A percentile compares a stretch with the other conserved stretches of the same genome.
Evolutionary conservation across 2,888 invertebrate species (phyloP).

Genomic region (Crossocerus cetratus): DNA sequence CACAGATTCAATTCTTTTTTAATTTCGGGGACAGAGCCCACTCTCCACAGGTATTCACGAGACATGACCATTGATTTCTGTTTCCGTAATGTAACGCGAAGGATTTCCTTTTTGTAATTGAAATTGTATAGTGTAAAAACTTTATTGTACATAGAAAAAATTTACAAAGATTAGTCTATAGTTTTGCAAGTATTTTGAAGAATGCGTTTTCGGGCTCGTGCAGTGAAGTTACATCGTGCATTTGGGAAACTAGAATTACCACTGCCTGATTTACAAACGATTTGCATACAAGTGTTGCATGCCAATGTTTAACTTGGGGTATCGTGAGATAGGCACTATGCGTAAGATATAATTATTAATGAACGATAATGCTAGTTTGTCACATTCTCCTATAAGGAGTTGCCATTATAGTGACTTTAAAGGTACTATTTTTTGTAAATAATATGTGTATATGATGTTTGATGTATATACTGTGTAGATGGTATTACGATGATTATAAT

Average conservation of each 20-base stretch:
- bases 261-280: constrained; percentile 66
- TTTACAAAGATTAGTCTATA: constrained; percentile 56
- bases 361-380: constrained; percentile 35
- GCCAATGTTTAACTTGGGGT: constrained; percentile 51
- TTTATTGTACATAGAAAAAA: constrained; percentile 67
- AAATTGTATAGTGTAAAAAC: constrained; percentile 69
- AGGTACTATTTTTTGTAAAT: constrained; percentile 58
- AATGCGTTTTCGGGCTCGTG: constrained; percentile 41
- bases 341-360: constrained; percentile 35
- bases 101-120: constrained; percentile 30
- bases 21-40: constrained; percentile 5
- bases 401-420: constrained; percentile 52
- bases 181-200: constrained; percentile 46
- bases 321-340: constrained; percentile 49
- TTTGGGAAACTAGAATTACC: constrained; percentile 60
- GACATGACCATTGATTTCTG: constrained; percentile 25
- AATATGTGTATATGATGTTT: constrained; percentile 54
- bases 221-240: constrained; percentile 43
- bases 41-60: background rate
- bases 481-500: constrained; percentile 53
- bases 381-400: constrained; percentile 43
- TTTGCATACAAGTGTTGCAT: constrained; percentile 58
- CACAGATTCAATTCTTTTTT: constrained; percentile 6
- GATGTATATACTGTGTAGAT: constrained; percentile 60
- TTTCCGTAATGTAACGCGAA: constrained; percentile 21